phyloP scores from a whole-genome alignment of 2,113 vertebrate species.

The Thryonomys swinderianus region DNA sequence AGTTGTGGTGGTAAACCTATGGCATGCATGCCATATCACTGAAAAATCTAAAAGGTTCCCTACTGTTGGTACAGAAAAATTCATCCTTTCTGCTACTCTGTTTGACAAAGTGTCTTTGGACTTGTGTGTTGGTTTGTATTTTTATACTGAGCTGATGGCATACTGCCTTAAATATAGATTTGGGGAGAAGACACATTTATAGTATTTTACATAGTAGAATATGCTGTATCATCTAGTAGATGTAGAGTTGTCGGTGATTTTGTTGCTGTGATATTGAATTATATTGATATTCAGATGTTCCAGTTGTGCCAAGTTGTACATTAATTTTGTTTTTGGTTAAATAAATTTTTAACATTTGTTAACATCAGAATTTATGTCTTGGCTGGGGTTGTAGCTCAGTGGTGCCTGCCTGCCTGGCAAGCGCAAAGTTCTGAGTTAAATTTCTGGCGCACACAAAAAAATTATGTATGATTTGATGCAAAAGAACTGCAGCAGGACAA shows the following conservation, averaged over 20 bases:
- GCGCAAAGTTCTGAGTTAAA: no score
- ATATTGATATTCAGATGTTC: not conserved
- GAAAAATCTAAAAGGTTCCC: not conserved
- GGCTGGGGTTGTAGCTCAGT: no score
- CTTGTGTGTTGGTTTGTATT: not conserved
- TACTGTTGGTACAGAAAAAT: not conserved
- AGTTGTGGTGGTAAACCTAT: not conserved
- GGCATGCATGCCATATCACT: not conserved
- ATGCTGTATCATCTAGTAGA: not conserved
- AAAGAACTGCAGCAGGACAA: not conserved
- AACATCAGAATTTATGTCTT: not conserved
- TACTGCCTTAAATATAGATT: not conserved
- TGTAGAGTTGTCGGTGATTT: not conserved
- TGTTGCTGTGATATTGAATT: not conserved
- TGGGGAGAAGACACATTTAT: not conserved
- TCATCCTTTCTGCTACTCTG: not conserved
- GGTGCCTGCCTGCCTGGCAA: no score
- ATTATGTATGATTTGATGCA: not conserved
- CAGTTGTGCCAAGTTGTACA: not conserved
- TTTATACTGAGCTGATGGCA: not conserved
- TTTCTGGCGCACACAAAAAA: no score
- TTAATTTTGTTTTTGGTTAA: slow-evolving; percentile 30
- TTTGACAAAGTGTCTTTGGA: not conserved
- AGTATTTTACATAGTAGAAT: not conserved
- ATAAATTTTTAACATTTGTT: slow-evolving; percentile 41